Conservation (phyloP, 2,113 vertebrate species). For the Alligator sinensis region DNA sequence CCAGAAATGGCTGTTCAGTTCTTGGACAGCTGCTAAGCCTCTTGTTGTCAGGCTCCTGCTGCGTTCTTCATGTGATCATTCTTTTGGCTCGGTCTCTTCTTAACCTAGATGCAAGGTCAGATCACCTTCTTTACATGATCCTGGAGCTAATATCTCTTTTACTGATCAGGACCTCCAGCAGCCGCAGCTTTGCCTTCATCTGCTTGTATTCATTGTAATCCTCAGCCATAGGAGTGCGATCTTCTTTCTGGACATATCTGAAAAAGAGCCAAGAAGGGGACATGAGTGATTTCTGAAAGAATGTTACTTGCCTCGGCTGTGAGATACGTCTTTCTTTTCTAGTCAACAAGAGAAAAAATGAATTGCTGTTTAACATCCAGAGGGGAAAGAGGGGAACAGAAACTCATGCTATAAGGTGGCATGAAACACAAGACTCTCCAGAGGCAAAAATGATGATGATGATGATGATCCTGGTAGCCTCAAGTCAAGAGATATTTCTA, state of each 20-base stretch:
- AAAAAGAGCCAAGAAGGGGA: slow-evolving; percentile 1
- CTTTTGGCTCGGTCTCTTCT: background rate
- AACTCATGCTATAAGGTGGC: background rate
- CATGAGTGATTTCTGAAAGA: background rate
- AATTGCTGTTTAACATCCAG: background rate
- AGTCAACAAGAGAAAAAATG: background rate
- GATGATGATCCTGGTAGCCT: background rate
- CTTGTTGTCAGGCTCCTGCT: background rate
- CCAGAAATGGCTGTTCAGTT: slow-evolving; percentile 32
- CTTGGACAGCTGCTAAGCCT: slow-evolving; percentile 31
- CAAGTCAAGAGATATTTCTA: background rate
- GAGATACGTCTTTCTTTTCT: background rate
- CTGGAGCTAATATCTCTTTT: slow-evolving; percentile 89
- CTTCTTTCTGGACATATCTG: slow-evolving; percentile 96
- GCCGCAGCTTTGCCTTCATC: slow-evolving; percentile 93
- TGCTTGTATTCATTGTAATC: slow-evolving; percentile 98
- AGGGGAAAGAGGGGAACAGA: fast-evolving
- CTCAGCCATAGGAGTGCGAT: slow-evolving; percentile 90
- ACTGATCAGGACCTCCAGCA: slow-evolving; percentile 97
- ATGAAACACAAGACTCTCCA: background rate
- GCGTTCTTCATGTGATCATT: background rate
- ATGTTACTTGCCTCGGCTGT: background rate
- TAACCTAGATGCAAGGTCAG: slow-evolving; percentile 24
- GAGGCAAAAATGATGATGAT: background rate
- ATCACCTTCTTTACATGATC: slow-evolving; percentile 69